phyloP scores from a whole-genome alignment of 2,888 invertebrate species.

The Stramonita haemastoma region DNA sequence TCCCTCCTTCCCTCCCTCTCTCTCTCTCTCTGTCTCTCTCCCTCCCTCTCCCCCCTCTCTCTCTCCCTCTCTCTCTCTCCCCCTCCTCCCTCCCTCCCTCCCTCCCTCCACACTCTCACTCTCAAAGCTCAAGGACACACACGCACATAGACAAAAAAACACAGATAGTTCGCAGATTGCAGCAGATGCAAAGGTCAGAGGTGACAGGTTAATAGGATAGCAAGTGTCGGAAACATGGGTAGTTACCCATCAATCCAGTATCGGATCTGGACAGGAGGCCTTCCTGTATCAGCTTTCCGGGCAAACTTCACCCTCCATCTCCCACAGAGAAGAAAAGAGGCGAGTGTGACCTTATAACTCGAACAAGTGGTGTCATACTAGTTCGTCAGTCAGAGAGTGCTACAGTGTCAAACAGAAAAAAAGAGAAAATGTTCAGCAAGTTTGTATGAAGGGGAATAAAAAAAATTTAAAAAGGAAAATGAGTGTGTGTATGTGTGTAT shows the following conservation, averaged over 20 bases:
- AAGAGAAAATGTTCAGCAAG: neutral
- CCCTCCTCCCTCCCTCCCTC: neutral
- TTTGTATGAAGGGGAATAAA: neutral
- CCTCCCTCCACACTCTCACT: neutral
- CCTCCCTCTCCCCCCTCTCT: neutral
- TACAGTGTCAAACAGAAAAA: neutral
- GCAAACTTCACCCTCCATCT: too few relatives aligned
- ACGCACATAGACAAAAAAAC: neutral
- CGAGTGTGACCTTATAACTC: too few relatives aligned
- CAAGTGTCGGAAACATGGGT: too few relatives aligned
- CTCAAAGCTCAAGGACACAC: neutral
- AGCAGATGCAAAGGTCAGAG: too few relatives aligned
- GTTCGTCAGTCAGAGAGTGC: neutral
- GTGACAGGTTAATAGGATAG: too few relatives aligned
- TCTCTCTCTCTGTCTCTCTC: neutral
- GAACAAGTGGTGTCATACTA: too few relatives aligned
- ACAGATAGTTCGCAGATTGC: too few relatives aligned
- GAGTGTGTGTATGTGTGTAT: neutral
- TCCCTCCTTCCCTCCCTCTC: too few relatives aligned
- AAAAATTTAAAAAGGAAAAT: neutral
- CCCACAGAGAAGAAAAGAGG: neutral
- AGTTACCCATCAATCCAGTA: too few relatives aligned
- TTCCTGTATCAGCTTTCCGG: too few relatives aligned
- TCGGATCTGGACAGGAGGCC: too few relatives aligned
- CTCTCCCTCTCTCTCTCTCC: slow-evolving; percentile 1